Evolutionary conservation across 64 coral and sea anemone species (phyloP).

Genomic region (Montipora capricornis): DNA sequence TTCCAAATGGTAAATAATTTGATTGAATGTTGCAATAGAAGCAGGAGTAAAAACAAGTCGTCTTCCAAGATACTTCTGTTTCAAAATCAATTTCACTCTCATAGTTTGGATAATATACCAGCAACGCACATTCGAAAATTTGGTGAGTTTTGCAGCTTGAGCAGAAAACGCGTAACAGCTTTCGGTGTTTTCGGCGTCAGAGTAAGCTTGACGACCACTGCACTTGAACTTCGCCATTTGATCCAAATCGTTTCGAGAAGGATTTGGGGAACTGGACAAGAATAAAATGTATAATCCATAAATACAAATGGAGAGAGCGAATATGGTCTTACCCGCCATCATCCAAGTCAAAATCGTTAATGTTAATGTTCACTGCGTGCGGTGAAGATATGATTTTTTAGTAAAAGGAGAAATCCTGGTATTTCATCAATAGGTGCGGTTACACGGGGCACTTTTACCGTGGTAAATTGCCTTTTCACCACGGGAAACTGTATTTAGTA

Average conservation of each 20-base stretch:
- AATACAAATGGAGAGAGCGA: slow-evolving; percentile 58
- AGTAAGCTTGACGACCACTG: slow-evolving; percentile 15
- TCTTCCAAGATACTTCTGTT: slow-evolving; percentile 43
- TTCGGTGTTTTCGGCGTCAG: slow-evolving; percentile 22
- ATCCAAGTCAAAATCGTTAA: not conserved
- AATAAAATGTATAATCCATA: slow-evolving; percentile 14
- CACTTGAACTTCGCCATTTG: slow-evolving; percentile 9
- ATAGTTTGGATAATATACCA: slow-evolving; percentile 48
- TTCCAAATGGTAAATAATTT: slow-evolving; percentile 41
- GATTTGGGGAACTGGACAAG: not conserved
- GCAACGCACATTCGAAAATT: not conserved
- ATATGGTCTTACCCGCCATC: slow-evolving; percentile 23
- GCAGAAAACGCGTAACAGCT: slow-evolving; percentile 8
- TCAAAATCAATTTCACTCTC: slow-evolving; percentile 19
- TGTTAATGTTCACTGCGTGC: no score
- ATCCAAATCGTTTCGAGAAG: slow-evolving; percentile 49
- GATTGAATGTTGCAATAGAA: slow-evolving; percentile 71
- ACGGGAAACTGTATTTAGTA: no score
- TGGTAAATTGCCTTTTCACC: no score
- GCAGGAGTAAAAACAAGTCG: slow-evolving; percentile 53
- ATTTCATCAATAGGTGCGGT: no score
- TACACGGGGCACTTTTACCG: no score
- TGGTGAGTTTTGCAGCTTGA: slow-evolving; percentile 10
- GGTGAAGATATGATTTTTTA: no score
- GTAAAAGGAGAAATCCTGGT: no score